Evolutionary conservation across 1,140 invertebrate genomes (phyloP).

Genomic region (Coptotermes formosanus): DNA sequence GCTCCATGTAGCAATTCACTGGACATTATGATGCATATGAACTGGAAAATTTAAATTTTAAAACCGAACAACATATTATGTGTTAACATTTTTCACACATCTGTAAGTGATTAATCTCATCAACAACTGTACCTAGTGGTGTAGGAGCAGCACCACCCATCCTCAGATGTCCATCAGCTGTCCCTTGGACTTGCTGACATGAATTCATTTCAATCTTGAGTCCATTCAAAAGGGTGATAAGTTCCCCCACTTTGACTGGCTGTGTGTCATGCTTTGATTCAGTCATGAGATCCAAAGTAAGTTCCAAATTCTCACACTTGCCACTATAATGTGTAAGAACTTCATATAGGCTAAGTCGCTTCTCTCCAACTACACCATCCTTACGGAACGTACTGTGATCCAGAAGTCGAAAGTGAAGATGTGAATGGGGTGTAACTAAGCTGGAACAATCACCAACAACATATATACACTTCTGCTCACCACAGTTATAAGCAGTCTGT

Average conservation of each 20-base stretch:
- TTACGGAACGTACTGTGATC: constrained; percentile 91
- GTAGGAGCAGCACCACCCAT: neutral
- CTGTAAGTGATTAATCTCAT: too few relatives aligned
- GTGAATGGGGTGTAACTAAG: constrained; percentile 84
- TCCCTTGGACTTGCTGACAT: neutral
- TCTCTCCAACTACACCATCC: constrained; percentile 84
- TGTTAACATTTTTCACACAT: too few relatives aligned
- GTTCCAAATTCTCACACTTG: constrained; percentile 77
- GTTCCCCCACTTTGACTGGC: constrained; percentile 68
- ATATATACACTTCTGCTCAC: too few relatives aligned
- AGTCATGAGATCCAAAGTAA: constrained; percentile 71
- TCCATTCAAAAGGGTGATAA: constrained; percentile 72
- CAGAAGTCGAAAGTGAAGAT: constrained; percentile 78
- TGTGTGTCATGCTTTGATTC: constrained; percentile 56
- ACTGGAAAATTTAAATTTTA: too few relatives aligned
- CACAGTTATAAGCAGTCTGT: too few relatives aligned
- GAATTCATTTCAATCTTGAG: constrained; percentile 66
- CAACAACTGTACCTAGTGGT: constrained; percentile 31
- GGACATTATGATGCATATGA: too few relatives aligned
- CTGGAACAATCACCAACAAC: constrained; percentile 43
- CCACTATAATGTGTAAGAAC: constrained; percentile 84
- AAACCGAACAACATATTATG: too few relatives aligned
- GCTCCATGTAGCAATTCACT: too few relatives aligned
- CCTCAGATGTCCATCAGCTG: neutral
- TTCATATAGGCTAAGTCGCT: constrained; percentile 73